Evolutionary conservation across 2,113 vertebrate species (phyloP).

Genomic region (Elgaria multicarinata): DNA sequence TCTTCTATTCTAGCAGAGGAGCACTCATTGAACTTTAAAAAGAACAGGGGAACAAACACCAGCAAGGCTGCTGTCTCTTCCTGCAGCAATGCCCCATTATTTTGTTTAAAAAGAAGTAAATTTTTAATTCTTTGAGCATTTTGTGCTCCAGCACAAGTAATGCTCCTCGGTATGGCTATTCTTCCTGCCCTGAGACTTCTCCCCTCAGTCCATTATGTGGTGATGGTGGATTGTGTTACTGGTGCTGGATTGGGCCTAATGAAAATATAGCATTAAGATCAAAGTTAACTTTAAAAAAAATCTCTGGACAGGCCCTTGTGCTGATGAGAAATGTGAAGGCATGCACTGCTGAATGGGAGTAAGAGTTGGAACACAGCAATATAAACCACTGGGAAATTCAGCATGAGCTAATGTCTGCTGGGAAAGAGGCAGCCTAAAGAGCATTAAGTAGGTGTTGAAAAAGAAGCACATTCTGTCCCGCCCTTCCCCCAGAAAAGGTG

Average conservation of each 20-base stretch:
- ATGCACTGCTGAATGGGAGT: conserved; percentile 38
- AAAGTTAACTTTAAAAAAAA: background rate
- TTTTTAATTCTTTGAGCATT: background rate
- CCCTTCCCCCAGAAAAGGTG: conserved; percentile 22
- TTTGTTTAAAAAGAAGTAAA: background rate
- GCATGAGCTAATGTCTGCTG: conserved; percentile 76
- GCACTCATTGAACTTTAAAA: background rate
- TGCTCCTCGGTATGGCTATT: background rate
- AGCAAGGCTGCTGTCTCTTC: background rate
- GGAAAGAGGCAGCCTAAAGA: conserved; percentile 52
- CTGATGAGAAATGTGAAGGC: background rate
- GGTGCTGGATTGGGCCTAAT: background rate
- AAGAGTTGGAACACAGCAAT: conserved; percentile 53
- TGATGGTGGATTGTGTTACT: background rate
- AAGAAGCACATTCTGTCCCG: conserved; percentile 44
- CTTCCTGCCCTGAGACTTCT: background rate
- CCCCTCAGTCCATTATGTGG: background rate
- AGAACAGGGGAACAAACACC: background rate
- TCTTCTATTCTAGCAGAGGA: background rate
- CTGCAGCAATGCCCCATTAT: background rate
- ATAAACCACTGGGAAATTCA: conserved; percentile 29
- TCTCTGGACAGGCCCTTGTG: rapidly evolving
- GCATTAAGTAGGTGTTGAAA: conserved; percentile 78
- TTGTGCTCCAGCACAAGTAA: background rate
- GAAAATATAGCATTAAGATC: background rate